Conservation (phyloP, 2,113 vertebrate species). For the Daphoenositta chrysoptera region DNA sequence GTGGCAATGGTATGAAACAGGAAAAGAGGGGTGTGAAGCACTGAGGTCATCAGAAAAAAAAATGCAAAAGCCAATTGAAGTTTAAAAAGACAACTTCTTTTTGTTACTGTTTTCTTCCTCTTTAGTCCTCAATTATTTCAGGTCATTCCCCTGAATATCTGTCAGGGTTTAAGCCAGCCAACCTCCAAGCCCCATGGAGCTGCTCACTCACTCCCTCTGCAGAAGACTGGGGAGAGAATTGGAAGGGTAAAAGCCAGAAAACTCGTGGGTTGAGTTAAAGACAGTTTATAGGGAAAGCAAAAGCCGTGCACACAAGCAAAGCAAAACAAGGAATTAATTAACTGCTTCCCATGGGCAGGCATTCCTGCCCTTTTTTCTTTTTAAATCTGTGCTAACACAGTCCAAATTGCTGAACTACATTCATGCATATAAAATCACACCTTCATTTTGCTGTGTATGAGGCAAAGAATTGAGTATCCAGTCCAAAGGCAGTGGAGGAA, state of each 20-base stretch:
- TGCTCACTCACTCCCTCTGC: neutral
- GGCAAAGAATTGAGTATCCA: neutral
- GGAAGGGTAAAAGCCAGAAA: neutral
- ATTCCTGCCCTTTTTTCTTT: neutral
- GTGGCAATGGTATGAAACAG: neutral
- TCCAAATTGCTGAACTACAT: neutral
- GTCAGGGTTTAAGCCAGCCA: neutral
- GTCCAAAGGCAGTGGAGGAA: neutral
- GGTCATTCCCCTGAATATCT: neutral
- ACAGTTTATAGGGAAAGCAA: neutral
- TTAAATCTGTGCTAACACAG: neutral
- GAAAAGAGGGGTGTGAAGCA: constrained; percentile 1
- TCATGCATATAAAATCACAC: neutral
- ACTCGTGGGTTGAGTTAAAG: neutral
- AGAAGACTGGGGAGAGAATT: neutral
- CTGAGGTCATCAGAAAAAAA: neutral
- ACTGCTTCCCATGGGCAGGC: neutral
- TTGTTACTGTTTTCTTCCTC: neutral
- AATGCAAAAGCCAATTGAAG: neutral
- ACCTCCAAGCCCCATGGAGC: neutral
- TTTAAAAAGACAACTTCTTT: neutral
- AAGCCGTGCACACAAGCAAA: neutral
- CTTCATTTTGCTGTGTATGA: neutral
- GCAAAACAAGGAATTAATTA: neutral
- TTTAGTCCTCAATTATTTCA: neutral